phyloP scores from a whole-genome alignment of 2,888 invertebrate genomes.

The Lissonota sp. region DNA sequence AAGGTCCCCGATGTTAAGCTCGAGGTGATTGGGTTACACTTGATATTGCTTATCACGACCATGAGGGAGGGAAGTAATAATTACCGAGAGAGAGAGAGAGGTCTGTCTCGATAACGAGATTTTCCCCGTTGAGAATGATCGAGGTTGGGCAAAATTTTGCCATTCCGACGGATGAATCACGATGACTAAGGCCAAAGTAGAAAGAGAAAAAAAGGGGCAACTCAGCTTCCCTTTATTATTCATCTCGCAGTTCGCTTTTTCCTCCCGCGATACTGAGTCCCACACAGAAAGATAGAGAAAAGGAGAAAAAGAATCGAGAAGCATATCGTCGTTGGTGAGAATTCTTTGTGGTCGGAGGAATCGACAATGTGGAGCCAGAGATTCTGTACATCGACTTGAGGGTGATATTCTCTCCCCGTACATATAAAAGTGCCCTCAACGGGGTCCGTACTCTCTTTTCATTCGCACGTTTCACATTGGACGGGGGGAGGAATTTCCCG shows the following conservation, averaged over 20 bases:
- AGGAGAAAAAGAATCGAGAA: no score
- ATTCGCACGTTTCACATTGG: conserved; percentile 5
- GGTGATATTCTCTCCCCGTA: neutral
- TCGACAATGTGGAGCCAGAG: conserved; percentile 44
- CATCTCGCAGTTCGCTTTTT: neutral
- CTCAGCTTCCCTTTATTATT: conserved; percentile 20
- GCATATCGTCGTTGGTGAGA: neutral
- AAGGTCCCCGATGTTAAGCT: no score
- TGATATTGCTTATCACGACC: no score
- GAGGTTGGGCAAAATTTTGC: conserved; percentile 45
- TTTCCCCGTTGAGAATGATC: conserved; percentile 24
- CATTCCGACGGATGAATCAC: conserved; percentile 57
- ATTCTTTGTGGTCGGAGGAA: conserved; percentile 19
- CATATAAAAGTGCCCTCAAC: conserved; percentile 14
- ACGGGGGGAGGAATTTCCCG: conserved; percentile 15
- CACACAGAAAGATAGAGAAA: neutral
- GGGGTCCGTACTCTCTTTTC: conserved; percentile 4
- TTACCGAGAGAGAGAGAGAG: neutral
- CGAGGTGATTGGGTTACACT: neutral
- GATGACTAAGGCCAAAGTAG: conserved; percentile 57
- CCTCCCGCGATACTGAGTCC: conserved; percentile 20
- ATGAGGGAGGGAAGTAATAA: no score
- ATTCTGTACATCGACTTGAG: neutral
- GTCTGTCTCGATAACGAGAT: conserved; percentile 1
- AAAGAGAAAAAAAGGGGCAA: conserved; percentile 7